Percentiles rank a stretch among this genome's conserved stretches.
Conservation (phyloP, 2,113 vertebrate species). For the Corapipo altera region DNA sequence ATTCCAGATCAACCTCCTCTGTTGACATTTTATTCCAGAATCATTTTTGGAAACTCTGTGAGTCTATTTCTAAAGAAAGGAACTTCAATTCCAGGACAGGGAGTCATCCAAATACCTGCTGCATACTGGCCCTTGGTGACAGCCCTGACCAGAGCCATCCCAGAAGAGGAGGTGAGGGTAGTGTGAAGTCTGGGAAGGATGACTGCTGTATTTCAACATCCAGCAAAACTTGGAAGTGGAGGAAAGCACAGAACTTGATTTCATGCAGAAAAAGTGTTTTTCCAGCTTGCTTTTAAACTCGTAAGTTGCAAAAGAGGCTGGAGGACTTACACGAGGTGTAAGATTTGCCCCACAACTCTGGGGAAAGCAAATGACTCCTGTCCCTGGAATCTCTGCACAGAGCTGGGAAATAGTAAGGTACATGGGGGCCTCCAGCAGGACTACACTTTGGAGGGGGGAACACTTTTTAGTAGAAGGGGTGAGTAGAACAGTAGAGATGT, state of each 20-base stretch:
- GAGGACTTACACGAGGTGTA: background rate
- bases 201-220: background rate
- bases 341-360: background rate
- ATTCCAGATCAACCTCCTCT: background rate
- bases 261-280: rapidly evolving
- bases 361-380: background rate
- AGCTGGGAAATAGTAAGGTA: background rate
- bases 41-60: background rate
- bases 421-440: background rate
- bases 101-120: background rate
- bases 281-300: background rate
- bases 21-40: slow-evolving; percentile 26
- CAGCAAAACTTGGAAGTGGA: background rate
- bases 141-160: background rate
- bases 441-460: background rate
- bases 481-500: background rate
- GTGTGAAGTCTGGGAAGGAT: background rate
- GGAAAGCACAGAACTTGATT: background rate
- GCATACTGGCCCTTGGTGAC: background rate
- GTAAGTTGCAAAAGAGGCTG: background rate
- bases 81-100: background rate
- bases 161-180: background rate
- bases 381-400: background rate
- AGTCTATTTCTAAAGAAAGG: background rate
- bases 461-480: background rate